Base-by-base conservation (phyloP, 2,888 invertebrate species). In the Monoplex corrugatus region DNA sequence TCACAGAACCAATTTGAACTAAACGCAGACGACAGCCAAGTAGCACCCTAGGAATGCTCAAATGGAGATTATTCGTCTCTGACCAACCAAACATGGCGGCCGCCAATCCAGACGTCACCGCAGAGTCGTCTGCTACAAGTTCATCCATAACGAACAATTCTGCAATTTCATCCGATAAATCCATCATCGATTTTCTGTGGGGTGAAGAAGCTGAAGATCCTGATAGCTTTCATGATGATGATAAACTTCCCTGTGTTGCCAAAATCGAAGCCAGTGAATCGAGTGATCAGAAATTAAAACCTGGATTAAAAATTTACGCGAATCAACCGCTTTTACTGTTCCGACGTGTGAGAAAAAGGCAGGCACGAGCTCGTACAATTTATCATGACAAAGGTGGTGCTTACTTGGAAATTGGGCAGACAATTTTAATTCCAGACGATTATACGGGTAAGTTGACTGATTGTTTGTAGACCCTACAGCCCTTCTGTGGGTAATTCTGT, bases 331-430 rank as follows among this genome's bases (percentile, higher is more conserved):
- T 94, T 5, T 87, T 94, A 82, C 82, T 94, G 35, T 90, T 92
- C 72, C 91, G 84, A 13, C 86, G 91, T 19, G 89, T 90, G 28
- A 90, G 85, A 57, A 93, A 93, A 89, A 89, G 89, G 38, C 92
- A 93, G 35, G 94, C 90, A 0, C 84, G 91, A 43, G 95, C 93
- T 0, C 89, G 95, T 82, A 95, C 94, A 5, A 93, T 95, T 68
- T 93, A 93, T 88, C 92, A 92, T 40, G 94, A 95, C 89, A 89
- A 91, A 38, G 82, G 91, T 28, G 95, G 94, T 19, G 92, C 93
- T 32, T 94, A 93, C 78, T 93, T 91, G n/a, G 94, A 94, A 88
- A 92, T 94, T 10, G 95, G 95, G 35, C 94, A 94, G 90, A 94
- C 94, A 0, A 87, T 95, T 44, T 88, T 92, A 38, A 92, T 95